Evolutionary conservation across 2,888 invertebrate species (phyloP).

Genomic region (Cheilosia vernalis): DNA sequence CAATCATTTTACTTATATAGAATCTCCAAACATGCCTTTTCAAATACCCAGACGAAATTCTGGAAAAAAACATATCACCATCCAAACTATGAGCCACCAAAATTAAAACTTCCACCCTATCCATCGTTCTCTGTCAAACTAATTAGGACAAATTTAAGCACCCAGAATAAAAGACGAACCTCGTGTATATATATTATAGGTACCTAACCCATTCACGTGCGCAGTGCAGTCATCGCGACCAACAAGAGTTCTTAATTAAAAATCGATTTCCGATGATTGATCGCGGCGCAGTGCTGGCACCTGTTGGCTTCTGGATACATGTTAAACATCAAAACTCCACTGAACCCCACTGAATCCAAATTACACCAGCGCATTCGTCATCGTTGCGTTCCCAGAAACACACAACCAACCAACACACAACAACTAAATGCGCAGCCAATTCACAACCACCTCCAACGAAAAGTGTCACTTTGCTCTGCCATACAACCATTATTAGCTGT

Average conservation of each 20-base stretch:
- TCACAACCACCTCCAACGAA: constrained; percentile 54
- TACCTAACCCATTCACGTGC: constrained; percentile 64
- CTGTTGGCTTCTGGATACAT: constrained; percentile 84
- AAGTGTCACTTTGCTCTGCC: constrained; percentile 48
- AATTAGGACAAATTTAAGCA: constrained; percentile 82
- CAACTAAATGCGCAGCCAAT: constrained; percentile 6
- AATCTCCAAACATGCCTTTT: constrained; percentile 63
- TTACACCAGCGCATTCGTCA: constrained; percentile 62
- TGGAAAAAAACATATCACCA: constrained; percentile 47
- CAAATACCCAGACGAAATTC: constrained; percentile 73
- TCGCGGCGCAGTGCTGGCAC: constrained; percentile 82
- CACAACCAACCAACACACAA: constrained; percentile 29
- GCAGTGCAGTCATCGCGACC: constrained; percentile 60
- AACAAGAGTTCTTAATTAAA: constrained; percentile 84
- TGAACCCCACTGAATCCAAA: constrained; percentile 69
- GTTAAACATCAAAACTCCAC: constrained; percentile 79
- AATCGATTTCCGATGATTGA: constrained; percentile 83
- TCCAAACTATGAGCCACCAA: constrained; percentile 16
- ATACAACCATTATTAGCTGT: constrained; percentile 39
- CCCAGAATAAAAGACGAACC: constrained; percentile 76
- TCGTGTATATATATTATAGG: constrained; percentile 51
- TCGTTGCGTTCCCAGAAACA: constrained; percentile 64
- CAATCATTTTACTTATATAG: constrained; percentile 54
- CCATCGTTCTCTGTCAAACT: constrained; percentile 81
- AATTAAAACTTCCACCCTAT: constrained; percentile 76